These are phyloP conservation scores for Columba guinea DNA, from an alignment of 2,797 vertebrate species.

Conservation along the genomic window DNA sequence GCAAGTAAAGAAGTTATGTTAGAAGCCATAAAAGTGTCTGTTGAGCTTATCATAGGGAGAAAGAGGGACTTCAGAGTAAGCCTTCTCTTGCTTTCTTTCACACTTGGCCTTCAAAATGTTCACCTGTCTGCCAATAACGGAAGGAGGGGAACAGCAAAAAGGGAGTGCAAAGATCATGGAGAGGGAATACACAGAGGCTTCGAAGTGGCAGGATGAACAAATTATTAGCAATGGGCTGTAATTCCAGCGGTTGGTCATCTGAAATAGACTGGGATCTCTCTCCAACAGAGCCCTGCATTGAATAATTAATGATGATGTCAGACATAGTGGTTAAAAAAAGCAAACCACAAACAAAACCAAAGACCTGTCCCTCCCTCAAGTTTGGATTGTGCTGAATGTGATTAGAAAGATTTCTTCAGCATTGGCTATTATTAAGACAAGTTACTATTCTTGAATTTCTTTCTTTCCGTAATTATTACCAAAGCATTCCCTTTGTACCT, in stretches of 20 bases:
- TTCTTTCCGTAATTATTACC: not conserved
- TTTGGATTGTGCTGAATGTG: not conserved
- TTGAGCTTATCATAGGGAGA: not conserved
- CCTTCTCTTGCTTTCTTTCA: not conserved
- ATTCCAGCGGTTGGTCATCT: not conserved
- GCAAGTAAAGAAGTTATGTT: not conserved
- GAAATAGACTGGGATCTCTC: not conserved
- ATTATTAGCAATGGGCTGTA: not conserved
- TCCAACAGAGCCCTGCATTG: not conserved
- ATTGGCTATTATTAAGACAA: not conserved
- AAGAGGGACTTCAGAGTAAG: not conserved
- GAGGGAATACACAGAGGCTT: not conserved
- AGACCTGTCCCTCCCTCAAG: accelerated
- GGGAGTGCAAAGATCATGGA: not conserved
- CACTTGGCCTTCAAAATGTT: not conserved
- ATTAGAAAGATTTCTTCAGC: not conserved
- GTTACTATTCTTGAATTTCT: not conserved
- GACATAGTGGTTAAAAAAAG: not conserved
- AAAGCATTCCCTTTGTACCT: not conserved
- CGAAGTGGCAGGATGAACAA: not conserved
- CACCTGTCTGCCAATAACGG: not conserved
- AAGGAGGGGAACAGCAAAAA: not conserved
- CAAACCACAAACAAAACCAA: not conserved
- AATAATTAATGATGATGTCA: not conserved
- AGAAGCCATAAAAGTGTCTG: not conserved